A percentile compares a stretch with the other conserved stretches of the same genome.
phyloP scores from a whole-genome alignment of 2,113 vertebrate genomes.

The Podocnemis expansa region DNA sequence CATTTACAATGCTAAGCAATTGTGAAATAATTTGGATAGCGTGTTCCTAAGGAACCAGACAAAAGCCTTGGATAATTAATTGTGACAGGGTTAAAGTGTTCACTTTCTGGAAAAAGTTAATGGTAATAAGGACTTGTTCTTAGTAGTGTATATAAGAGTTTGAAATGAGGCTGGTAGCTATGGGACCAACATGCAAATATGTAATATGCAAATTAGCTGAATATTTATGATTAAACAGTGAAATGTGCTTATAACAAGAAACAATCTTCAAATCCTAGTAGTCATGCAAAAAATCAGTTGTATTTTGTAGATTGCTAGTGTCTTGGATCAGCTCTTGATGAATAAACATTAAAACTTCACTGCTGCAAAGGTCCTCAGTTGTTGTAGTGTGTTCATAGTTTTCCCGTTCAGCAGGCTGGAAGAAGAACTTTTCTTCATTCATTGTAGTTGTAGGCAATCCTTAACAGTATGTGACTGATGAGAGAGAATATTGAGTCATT shows the following conservation, averaged over 20 bases:
- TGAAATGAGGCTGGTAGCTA: background rate
- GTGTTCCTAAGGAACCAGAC: conserved; percentile 38
- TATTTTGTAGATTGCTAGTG: background rate
- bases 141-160: background rate
- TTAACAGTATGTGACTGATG: background rate
- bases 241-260: background rate
- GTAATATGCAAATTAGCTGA: background rate
- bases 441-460: background rate
- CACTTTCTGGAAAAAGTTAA: conserved; percentile 18
- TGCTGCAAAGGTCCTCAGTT: background rate
- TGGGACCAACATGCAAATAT: background rate
- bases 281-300: background rate
- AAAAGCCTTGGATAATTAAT: conserved; percentile 42
- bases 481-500: background rate
- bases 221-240: background rate
- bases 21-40: conserved; percentile 55
- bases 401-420: background rate
- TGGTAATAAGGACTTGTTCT: conserved; percentile 8
- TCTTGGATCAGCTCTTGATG: background rate
- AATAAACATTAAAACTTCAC: background rate
- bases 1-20: conserved; percentile 60
- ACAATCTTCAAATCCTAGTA: background rate
- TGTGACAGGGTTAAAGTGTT: conserved; percentile 34
- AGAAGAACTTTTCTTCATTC: background rate
- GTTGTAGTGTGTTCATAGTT: background rate